Conservation (phyloP, 2,888 invertebrate species). For the Sinodicranocentrus sp. region DNA sequence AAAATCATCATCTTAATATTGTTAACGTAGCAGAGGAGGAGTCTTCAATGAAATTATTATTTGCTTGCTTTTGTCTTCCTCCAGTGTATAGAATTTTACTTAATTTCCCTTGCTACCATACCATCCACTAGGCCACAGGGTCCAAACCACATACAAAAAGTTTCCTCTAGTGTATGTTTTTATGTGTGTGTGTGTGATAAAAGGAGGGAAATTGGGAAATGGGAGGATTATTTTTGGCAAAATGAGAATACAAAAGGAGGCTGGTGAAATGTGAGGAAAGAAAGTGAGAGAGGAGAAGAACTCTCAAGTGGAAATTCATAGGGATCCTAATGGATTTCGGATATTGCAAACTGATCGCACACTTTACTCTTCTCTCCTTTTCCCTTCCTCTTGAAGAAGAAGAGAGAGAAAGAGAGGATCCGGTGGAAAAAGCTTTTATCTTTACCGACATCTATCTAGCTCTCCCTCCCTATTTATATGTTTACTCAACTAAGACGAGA, state of each 20-base stretch:
- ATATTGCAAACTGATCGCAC: slow-evolving; percentile 76
- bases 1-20: no score
- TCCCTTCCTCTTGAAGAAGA: slow-evolving; percentile 13
- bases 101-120: not conserved
- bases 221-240: slow-evolving; percentile 45
- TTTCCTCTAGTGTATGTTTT: no score
- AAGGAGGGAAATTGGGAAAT: slow-evolving; percentile 34
- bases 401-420: slow-evolving; percentile 30
- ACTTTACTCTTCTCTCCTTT: slow-evolving; percentile 14
- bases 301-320: slow-evolving; percentile 75
- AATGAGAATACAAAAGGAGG: slow-evolving; percentile 43
- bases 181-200: slow-evolving; percentile 27
- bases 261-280: slow-evolving; percentile 20
- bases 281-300: slow-evolving; percentile 45
- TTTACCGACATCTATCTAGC: slow-evolving; percentile 67
- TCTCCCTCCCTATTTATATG: slow-evolving; percentile 75
- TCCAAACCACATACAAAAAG: not conserved
- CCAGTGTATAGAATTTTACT: not conserved
- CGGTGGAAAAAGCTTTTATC: slow-evolving; percentile 73
- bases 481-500: slow-evolving; percentile 73
- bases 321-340: slow-evolving; percentile 75
- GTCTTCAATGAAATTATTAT: no score
- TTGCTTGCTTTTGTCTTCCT: no score
- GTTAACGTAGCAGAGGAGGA: no score
- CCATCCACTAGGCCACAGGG: not conserved